Evolutionary conservation across 2,113 vertebrate genomes (phyloP).

Genomic region (Loxodonta africana): DNA sequence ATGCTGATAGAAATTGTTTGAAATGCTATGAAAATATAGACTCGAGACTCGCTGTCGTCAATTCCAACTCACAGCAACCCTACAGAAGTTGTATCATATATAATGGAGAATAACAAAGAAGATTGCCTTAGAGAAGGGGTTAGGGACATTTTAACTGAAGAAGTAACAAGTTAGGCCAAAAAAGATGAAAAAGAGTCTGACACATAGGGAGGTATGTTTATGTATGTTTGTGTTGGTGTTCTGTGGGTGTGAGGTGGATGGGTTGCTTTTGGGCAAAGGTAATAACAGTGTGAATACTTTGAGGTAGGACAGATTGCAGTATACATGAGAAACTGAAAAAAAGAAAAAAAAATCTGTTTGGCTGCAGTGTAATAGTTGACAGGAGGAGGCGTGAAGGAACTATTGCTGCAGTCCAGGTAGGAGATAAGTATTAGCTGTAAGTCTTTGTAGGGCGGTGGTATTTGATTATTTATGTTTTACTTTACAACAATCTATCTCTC

Average conservation of each 20-base stretch:
- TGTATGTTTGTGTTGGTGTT: not conserved
- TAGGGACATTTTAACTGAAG: not conserved
- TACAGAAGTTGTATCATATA: not conserved
- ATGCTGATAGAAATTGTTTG: not conserved
- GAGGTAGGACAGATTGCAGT: not conserved
- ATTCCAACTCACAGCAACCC: too few species aligned
- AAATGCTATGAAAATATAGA: not conserved
- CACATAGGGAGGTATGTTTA: not conserved
- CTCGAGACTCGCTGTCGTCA: not conserved
- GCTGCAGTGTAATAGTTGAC: not conserved
- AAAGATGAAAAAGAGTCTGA: not conserved
- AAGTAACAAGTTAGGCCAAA: not conserved
- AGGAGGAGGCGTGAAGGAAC: not conserved
- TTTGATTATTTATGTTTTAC: not conserved
- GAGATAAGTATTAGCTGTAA: not conserved
- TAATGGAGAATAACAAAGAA: not conserved
- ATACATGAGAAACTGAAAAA: not conserved
- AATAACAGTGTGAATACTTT: not conserved
- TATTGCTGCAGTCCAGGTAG: not conserved
- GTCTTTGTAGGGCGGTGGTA: not conserved
- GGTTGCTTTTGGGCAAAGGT: not conserved
- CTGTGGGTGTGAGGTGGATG: not conserved
- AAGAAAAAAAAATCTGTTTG: not conserved
- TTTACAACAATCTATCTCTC: not conserved
- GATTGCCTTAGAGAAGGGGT: not conserved